phyloP scores from a whole-genome alignment of 2,113 vertebrate species.

The Pterocles gutturalis region DNA sequence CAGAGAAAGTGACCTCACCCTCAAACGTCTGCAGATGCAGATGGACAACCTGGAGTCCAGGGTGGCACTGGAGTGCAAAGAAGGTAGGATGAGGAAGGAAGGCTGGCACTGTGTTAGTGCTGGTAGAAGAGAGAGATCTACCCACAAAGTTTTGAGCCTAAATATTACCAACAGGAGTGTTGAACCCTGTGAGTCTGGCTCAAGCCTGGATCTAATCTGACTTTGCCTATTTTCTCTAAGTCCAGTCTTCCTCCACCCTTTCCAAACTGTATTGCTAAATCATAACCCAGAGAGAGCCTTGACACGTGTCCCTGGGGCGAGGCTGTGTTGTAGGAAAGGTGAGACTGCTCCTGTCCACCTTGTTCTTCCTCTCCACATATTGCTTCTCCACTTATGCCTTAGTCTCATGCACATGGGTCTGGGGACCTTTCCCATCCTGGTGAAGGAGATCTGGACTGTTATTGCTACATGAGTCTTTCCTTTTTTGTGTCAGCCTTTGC shows the following conservation, averaged over 20 bases:
- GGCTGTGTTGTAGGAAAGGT: neutral
- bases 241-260: neutral
- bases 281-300: neutral
- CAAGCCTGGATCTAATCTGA: neutral
- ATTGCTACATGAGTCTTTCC: neutral
- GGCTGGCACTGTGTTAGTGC: no score
- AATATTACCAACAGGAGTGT: neutral
- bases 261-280: neutral
- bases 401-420: fast-evolving
- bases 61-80: conserved; percentile 97
- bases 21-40: conserved; percentile 98
- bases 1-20: conserved; percentile 93
- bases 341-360: neutral
- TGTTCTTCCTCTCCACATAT: neutral
- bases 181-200: neutral
- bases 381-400: neutral
- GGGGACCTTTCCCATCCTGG: neutral
- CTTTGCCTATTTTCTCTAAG: neutral
- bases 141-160: neutral
- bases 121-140: neutral
- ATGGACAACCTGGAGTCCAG: conserved; percentile 99
- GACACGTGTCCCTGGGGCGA: fast-evolving
- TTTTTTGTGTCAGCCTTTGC: conserved; percentile 86
- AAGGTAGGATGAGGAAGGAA: conserved; percentile 80
- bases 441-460: neutral